Conservation (phyloP, 2,797 vertebrate species). For the Peromyscus nudipes region DNA sequence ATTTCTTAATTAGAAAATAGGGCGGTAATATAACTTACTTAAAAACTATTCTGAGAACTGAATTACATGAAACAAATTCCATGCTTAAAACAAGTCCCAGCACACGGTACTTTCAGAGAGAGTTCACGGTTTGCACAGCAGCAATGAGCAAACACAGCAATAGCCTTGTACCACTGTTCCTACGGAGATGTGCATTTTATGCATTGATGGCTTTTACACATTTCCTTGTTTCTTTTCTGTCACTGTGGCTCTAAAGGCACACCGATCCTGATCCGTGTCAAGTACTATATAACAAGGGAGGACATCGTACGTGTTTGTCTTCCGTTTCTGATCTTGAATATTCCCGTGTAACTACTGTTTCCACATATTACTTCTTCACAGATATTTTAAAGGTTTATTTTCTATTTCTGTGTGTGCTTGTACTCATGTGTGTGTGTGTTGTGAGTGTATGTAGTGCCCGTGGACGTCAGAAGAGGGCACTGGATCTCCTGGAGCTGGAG, state of each 20-base stretch:
- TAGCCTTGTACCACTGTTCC: accelerated
- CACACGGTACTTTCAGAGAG: background rate
- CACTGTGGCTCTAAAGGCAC: background rate
- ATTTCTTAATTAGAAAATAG: background rate
- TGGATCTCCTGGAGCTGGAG: background rate
- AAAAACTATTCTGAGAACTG: background rate
- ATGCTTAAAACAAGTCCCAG: background rate
- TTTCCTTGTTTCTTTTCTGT: background rate
- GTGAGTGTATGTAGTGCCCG: too few relatives aligned
- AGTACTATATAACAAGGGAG: background rate
- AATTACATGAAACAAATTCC: background rate
- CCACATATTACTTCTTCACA: background rate
- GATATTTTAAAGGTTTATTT: background rate
- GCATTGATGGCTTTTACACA: background rate
- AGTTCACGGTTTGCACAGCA: background rate
- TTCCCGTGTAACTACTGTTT: background rate
- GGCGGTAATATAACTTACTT: background rate
- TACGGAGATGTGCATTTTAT: background rate
- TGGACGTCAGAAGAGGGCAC: background rate
- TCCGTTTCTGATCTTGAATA: background rate
- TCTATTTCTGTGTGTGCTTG: background rate
- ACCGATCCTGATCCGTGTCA: accelerated
- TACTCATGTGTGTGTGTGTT: background rate
- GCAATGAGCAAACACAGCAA: too few relatives aligned
- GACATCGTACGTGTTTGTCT: background rate